phyloP scores from a whole-genome alignment of 2,797 vertebrate species.

The Parauchenoglanis punctatus region DNA sequence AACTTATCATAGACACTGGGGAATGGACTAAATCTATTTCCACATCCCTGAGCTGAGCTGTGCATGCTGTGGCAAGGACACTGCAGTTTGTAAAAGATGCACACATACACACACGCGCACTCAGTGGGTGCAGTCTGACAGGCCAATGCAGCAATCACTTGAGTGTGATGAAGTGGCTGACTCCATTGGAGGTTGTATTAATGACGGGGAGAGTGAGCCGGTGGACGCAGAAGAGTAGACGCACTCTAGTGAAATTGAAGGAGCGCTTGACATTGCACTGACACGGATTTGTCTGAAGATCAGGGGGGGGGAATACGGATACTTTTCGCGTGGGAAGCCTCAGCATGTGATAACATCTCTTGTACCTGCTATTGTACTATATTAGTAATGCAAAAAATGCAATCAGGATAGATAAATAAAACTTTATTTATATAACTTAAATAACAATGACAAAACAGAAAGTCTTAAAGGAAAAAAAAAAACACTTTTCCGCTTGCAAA shows the following conservation, averaged over 20 bases:
- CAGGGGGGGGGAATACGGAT: neutral
- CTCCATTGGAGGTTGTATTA: conserved; percentile 56
- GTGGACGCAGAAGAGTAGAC: conserved; percentile 53
- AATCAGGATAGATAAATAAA: conserved; percentile 1
- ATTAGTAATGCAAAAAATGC: neutral
- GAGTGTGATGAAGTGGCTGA: conserved; percentile 58
- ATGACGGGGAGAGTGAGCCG: conserved; percentile 48
- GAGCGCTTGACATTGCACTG: conserved; percentile 55
- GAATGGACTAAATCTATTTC: conserved; percentile 54
- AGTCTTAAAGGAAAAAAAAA: neutral
- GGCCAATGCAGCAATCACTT: conserved; percentile 52
- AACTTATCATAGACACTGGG: conserved; percentile 47
- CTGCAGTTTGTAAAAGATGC: conserved; percentile 52
- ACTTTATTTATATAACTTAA: conserved; percentile 56
- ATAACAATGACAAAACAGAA: conserved; percentile 44
- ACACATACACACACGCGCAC: conserved; percentile 37
- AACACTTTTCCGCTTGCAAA: neutral
- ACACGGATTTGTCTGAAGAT: conserved; percentile 53
- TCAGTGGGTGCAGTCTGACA: conserved; percentile 44
- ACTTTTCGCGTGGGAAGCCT: conserved; percentile 20
- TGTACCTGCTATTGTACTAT: neutral
- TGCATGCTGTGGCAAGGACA: conserved; percentile 58
- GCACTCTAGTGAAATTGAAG: conserved; percentile 58
- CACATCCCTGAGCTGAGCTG: conserved; percentile 55
- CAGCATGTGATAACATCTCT: neutral